phyloP scores from a whole-genome alignment of 1,140 invertebrate species.

The Plectrocnemia conspersa region DNA sequence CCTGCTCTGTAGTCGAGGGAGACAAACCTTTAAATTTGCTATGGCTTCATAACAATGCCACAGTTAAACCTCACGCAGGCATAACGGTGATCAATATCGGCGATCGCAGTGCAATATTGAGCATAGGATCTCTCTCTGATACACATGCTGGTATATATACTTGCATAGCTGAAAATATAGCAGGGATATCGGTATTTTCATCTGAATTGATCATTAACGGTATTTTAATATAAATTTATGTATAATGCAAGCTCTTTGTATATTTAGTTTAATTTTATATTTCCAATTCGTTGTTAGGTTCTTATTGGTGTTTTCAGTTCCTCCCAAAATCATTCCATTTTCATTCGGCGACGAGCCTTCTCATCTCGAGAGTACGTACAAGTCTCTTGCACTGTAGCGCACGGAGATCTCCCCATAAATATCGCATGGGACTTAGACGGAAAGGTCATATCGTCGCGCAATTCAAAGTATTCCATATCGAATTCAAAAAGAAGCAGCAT shows the following conservation, averaged over 20 bases:
- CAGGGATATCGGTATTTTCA: constrained; percentile 50
- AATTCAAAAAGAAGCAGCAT: constrained; percentile 66
- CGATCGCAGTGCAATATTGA: constrained; percentile 60
- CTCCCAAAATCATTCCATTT: constrained; percentile 58
- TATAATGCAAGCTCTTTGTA: background rate
- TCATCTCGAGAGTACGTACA: constrained; percentile 66
- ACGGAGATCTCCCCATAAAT: constrained; percentile 77
- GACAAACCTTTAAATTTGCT: constrained; percentile 64
- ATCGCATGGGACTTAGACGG: constrained; percentile 69
- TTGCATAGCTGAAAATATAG: constrained; percentile 62
- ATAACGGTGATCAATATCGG: constrained; percentile 57
- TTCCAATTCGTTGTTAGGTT: background rate
- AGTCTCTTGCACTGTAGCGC: constrained; percentile 76
- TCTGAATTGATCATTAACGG: constrained; percentile 58
- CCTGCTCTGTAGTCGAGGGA: constrained; percentile 71
- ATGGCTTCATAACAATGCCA: constrained; percentile 65
- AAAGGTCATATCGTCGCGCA: constrained; percentile 54
- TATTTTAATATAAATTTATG: constrained; percentile 38
- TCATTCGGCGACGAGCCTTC: constrained; percentile 61
- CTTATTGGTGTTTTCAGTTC: constrained; percentile 43
- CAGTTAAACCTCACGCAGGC: constrained; percentile 47
- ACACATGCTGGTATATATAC: constrained; percentile 62
- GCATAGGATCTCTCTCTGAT: constrained; percentile 59
- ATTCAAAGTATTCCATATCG: constrained; percentile 57
- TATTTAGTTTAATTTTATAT: background rate